Percentiles rank a stretch among this genome's conserved stretches.
Evolutionary conservation across 2,888 invertebrate species (phyloP).

Genomic region (Morpho achilles): DNA sequence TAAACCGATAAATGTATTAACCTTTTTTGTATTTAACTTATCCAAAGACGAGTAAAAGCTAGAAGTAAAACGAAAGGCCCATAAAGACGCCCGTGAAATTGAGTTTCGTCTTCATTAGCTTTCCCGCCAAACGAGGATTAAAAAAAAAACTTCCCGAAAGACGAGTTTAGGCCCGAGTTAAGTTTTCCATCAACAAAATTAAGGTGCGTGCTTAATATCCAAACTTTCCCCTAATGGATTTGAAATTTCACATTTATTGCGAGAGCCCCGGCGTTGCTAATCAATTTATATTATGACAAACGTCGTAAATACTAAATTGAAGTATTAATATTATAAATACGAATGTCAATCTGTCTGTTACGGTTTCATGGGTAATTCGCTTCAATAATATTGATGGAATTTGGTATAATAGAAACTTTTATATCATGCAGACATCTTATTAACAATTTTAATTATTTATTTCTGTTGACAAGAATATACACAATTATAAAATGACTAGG

Average conservation of each 20-base stretch:
- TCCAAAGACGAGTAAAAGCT: background rate
- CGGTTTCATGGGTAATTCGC: too few species aligned
- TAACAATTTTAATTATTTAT: too few species aligned
- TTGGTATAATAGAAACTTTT: too few species aligned
- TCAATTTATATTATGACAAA: conserved; percentile 51
- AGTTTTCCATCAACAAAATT: conserved; percentile 75
- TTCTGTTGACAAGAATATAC: too few species aligned
- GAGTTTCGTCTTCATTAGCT: conserved; percentile 70
- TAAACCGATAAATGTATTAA: too few species aligned
- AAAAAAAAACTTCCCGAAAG: conserved; percentile 47
- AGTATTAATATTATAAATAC: too few species aligned
- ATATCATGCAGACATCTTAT: too few species aligned
- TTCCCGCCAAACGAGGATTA: conserved; percentile 44
- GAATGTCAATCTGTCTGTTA: too few species aligned
- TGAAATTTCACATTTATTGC: conserved; percentile 70
- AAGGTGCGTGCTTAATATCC: conserved; percentile 69
- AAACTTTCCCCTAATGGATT: conserved; percentile 72
- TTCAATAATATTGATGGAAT: too few species aligned
- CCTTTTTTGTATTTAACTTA: background rate
- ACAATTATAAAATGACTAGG: too few species aligned
- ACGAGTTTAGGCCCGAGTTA: conserved; percentile 61
- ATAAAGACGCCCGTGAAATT: conserved; percentile 41
- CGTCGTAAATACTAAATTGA: conserved; percentile 14
- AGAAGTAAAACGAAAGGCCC: conserved; percentile 8
- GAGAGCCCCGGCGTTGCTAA: conserved; percentile 38